phyloP scores from a whole-genome alignment of 2,888 invertebrate genomes.

The Lamellibrachia satsuma region DNA sequence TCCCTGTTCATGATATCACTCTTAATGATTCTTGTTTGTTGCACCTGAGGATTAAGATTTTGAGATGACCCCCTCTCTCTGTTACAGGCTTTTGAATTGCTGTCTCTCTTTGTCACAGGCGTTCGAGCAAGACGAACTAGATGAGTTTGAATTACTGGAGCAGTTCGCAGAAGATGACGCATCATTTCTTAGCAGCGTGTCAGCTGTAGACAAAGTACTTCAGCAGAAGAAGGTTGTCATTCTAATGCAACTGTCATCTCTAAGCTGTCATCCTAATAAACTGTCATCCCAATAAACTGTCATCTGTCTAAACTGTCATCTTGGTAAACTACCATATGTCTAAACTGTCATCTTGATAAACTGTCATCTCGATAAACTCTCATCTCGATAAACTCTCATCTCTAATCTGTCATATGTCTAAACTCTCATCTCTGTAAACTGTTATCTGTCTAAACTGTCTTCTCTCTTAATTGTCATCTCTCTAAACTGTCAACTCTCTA shows the following conservation, averaged over 20 bases:
- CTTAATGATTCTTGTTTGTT: no score
- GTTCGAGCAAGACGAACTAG: conserved; percentile 54
- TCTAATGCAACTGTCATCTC: not conserved
- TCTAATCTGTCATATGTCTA: not conserved
- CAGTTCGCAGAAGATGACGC: conserved; percentile 62
- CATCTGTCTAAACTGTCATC: not conserved
- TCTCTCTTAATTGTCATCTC: not conserved
- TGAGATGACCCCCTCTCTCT: no score
- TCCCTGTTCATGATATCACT: no score
- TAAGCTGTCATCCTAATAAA: not conserved
- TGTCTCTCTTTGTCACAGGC: not conserved
- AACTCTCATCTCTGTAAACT: not conserved
- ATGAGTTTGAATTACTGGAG: conserved; percentile 64
- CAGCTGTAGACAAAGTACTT: conserved; percentile 40
- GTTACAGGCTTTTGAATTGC: not conserved
- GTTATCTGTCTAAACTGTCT: not conserved
- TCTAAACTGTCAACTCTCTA: not conserved
- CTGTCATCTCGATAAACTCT: not conserved
- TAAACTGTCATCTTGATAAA: not conserved
- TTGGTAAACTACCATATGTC: not conserved
- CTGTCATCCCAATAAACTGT: not conserved
- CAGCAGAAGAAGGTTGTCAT: conserved; percentile 25
- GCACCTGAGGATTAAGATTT: no score
- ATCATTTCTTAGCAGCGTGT: conserved; percentile 60
- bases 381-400: not conserved